Evolutionary conservation across 2,888 invertebrate genomes (phyloP), one percentile per base, ranked within the genome.

Genomic region (Calameuta idolon): DNA sequence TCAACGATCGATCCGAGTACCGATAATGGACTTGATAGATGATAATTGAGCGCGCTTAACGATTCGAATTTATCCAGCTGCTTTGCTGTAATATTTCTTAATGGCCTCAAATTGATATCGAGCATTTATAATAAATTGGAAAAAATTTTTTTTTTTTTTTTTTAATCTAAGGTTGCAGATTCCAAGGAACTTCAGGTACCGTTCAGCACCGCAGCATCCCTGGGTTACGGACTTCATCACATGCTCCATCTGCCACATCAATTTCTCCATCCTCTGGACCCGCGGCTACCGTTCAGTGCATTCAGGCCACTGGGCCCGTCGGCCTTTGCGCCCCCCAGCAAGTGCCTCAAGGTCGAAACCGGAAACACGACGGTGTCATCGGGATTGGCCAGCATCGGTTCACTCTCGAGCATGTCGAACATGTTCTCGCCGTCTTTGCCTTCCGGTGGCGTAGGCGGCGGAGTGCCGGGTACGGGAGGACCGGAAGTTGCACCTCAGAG

Each of bases 191-290:
- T 95, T 79, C 95, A 94, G 91, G 93, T 94, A 90, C 95, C 94
- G 86, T 95, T 94, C 92, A 90, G 91, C 78, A 93, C 93, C 85
- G 94, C 93, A 86, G 93, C 93, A 30, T 89, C 92, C 35, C 89
- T 92, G 74, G 92, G 93, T 82, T 94, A 95, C 89, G 94, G 95
- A 81, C 92, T 94, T 34, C 95, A 95, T 91, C 94, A 95, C 84
- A 93, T 95, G 89, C 94, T 95, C 86, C 95, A 95, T 88, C 93
- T 95, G 85, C 95, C 95, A 89, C 95, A 95, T 83, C 95, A 95
- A 89, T 95, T 95, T 88, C 92, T 95, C 81, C 95, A 95, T 87
- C 95, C 95, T 71, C 92, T 95, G 80, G 94, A 94, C 86, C 93
- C 94, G 82, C 92, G 94, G 88, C 89, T 94, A 84, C 94, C 95